Base-by-base conservation (phyloP, 2,113 vertebrate genomes). In the Cavia porcellus region DNA sequence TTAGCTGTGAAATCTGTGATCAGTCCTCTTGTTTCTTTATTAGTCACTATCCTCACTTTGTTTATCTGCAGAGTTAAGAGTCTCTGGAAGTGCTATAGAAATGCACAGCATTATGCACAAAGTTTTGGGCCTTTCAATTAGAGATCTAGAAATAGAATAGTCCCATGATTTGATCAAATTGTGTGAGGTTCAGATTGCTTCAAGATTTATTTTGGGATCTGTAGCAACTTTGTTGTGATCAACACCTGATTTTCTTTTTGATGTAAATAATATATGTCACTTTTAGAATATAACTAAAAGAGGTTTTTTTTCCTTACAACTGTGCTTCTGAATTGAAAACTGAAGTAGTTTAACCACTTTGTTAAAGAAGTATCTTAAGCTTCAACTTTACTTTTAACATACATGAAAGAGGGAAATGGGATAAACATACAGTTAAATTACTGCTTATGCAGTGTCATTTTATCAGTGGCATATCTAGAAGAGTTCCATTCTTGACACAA, bases 161-260 rank as follows among this genome's bases (percentile, higher is more conserved):
- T 35, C 62, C 42, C 47, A 47, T 86, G 89, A 95, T 62, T 93
- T 90, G 89, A 82, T 96, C 80, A 92, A 14, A 92, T 84, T 74
- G 52, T 96, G 90, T 90, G 61, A 95, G 82, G n/a, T 89, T 97
- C 82, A 89, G 3, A 75, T 97, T 87, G 74, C 94, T 95, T 90
- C 72, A 86, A 74, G 79, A 80, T 96, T 96, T 97, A 94, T 97
- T 95, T 97, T 94, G 89, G 92, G 94, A 92, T 95, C 90, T 81
- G 14, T 87, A 90, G 61, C 72, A 92, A 75, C 82, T 96, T 94
- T 87, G 95, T 97, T 45, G 42, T 95, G 88, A 97, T 97, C 88
- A 97, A 94, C 86, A 97, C 95, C 42, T 96, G 45, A 96, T 72
- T 94, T 52, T 95, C 90, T 96, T 86, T 83, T 93, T 94, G 90